These are phyloP conservation scores for Halocynthia roretzi DNA, from an alignment of 23 tunicate genomes.

Conservation along the genomic window DNA sequence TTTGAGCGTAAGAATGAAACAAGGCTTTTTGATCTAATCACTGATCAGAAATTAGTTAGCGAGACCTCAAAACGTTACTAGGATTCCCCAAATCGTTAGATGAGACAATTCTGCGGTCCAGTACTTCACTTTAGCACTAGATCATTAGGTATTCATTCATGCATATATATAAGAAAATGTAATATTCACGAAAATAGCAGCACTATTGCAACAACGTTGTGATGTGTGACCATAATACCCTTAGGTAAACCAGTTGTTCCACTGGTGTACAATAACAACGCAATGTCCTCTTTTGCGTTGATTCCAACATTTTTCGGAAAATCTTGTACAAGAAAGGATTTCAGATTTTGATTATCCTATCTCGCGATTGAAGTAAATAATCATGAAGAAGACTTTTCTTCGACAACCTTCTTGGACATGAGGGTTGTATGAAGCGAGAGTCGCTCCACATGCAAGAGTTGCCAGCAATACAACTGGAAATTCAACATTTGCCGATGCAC, in stretches of 20 bases:
- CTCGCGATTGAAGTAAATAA: too few relatives aligned
- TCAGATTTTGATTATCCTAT: too few relatives aligned
- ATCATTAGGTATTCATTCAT: background rate
- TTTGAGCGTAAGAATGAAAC: too few relatives aligned
- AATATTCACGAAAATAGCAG: background rate
- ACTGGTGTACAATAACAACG: slow-evolving; percentile 53
- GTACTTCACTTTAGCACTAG: too few relatives aligned
- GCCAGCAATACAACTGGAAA: background rate
- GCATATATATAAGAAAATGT: background rate
- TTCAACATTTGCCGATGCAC: background rate
- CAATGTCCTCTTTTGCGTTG: slow-evolving; percentile 14
- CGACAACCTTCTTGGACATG: too few relatives aligned
- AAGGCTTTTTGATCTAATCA: too few relatives aligned
- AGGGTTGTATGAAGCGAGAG: background rate
- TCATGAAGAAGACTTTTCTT: too few relatives aligned
- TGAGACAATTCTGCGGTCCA: slow-evolving; percentile 57
- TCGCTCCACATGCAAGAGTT: background rate
- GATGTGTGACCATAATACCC: slow-evolving; percentile 73
- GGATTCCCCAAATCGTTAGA: too few relatives aligned
- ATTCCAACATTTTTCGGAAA: too few relatives aligned
- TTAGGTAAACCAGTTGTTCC: slow-evolving; percentile 90
- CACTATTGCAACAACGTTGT: slow-evolving; percentile 28
- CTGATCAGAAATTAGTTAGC: background rate
- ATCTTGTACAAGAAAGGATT: too few relatives aligned
- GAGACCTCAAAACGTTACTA: slow-evolving; percentile 1